Evolutionary conservation across 2,797 vertebrate species (phyloP).

Genomic region (Gephyroberyx darwinii): DNA sequence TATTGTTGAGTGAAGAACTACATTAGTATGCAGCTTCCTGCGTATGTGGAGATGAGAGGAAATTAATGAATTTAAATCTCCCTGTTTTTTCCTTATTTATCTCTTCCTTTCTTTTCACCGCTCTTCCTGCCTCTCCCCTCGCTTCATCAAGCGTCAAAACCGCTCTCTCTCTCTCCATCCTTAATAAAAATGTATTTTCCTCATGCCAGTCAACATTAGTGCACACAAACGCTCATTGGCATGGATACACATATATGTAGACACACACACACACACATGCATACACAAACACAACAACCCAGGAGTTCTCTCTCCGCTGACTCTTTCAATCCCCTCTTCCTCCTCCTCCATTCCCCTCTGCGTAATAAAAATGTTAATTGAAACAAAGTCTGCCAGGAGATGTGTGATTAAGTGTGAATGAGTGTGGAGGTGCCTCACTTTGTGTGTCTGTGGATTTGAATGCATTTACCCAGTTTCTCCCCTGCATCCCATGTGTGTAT

Average conservation of each 20-base stretch:
- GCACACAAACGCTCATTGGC: constrained; percentile 35
- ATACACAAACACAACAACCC: constrained; percentile 23
- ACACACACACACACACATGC: constrained; percentile 13
- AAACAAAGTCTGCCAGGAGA: constrained; percentile 75
- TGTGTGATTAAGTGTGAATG: constrained; percentile 52
- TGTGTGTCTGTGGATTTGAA: constrained; percentile 43
- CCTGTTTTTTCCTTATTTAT: constrained; percentile 40
- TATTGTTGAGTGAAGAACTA: constrained; percentile 60
- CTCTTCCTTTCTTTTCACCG: constrained; percentile 31
- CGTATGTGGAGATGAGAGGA: constrained; percentile 48
- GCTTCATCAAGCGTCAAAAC: constrained; percentile 21
- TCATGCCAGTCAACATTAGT: constrained; percentile 40
- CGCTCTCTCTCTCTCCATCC: constrained; percentile 35
- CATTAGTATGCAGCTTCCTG: constrained; percentile 59
- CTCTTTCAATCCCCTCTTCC: constrained; percentile 44
- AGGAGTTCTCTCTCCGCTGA: constrained; percentile 21
- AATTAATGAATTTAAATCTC: constrained; percentile 57
- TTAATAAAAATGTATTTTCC: constrained; percentile 40
- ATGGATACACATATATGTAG: background rate
- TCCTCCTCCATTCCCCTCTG: constrained; percentile 43
- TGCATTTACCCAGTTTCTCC: constrained; percentile 44
- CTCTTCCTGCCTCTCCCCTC: constrained; percentile 22
- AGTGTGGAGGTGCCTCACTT: constrained; percentile 12
- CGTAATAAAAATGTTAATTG: constrained; percentile 81
- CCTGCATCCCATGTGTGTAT: constrained; percentile 37